Evolutionary conservation across 2,113 vertebrate genomes (phyloP), one percentile per base, ranked within the genome.

Genomic region (Mesembrinibis cayennensis): DNA sequence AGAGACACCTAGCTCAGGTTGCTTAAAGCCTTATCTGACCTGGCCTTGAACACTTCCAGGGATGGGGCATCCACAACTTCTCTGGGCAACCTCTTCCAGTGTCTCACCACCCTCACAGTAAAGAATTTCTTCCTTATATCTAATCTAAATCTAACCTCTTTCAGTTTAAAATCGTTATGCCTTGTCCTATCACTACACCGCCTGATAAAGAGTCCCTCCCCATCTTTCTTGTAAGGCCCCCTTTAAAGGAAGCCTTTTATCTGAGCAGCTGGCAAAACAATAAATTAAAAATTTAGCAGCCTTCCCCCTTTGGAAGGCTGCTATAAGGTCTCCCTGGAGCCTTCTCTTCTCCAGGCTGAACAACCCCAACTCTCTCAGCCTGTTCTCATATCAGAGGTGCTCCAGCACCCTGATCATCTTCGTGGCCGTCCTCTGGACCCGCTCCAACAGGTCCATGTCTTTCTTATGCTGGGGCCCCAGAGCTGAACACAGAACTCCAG

Each of bases 391-490:
- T 5, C 3, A 14, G 34, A 73, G 26, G 17, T n/a, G 27, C 3
- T 74, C 36, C 49, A 89, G 4, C 13, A 45, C 49, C 32, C 29
- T 11, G 15, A 30, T 42, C 29, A 44, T 38, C 29, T 77, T 53
- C 1, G 3, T 15, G n/a, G 22, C 16, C 2, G 2, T 90, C 20
- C 21, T 53, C 69, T 82, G 49, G 49, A 65, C 62, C 1, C 0
- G 0, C 7, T 72, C 15, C 7, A 89, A 18, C 53, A 87, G 47
- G 6, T 59, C 45, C 25, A 21, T n/a, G 19, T 38, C 23, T 8
- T 44, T 58, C 21, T 26, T 38, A 19, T 13, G 9, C 0, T 44
- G 23, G 8, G 14, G 3, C 3, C 12, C 18, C 42, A 23, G 25
- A 82, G 19, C n/a, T 63, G 79, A 18, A 52, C 5, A 1, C 4